phyloP scores from a whole-genome alignment of 2,113 vertebrate genomes.

The Erythrocercus mccallii region DNA sequence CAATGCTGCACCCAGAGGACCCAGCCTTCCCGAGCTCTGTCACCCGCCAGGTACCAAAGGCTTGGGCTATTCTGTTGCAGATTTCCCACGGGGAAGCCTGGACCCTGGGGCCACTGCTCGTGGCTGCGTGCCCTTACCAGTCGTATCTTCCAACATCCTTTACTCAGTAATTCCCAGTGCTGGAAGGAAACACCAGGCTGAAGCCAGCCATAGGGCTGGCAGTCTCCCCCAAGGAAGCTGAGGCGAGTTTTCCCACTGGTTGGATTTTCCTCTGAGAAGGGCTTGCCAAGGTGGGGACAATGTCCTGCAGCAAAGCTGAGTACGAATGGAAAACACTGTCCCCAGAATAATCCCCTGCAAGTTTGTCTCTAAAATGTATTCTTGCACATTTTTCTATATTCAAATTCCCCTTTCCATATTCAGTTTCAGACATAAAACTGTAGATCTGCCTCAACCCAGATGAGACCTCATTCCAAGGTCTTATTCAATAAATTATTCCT shows the following conservation, averaged over 20 bases:
- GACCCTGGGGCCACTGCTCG: neutral
- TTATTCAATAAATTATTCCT: neutral
- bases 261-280: neutral
- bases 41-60: neutral
- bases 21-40: neutral
- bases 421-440: neutral
- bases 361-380: neutral
- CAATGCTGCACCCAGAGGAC: fast-evolving
- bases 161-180: neutral
- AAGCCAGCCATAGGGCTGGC: neutral
- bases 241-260: fast-evolving
- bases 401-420: neutral
- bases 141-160: neutral
- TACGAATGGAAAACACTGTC: fast-evolving
- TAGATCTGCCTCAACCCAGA: neutral
- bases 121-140: neutral
- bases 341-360: neutral
- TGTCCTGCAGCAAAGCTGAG: neutral
- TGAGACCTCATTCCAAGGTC: neutral
- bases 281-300: neutral
- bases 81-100: neutral
- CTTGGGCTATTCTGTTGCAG: fast-evolving
- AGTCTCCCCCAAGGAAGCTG: neutral
- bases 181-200: neutral
- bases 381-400: neutral